Conservation (phyloP, 2,797 vertebrate species). For the Mormyrops attenuatus region DNA sequence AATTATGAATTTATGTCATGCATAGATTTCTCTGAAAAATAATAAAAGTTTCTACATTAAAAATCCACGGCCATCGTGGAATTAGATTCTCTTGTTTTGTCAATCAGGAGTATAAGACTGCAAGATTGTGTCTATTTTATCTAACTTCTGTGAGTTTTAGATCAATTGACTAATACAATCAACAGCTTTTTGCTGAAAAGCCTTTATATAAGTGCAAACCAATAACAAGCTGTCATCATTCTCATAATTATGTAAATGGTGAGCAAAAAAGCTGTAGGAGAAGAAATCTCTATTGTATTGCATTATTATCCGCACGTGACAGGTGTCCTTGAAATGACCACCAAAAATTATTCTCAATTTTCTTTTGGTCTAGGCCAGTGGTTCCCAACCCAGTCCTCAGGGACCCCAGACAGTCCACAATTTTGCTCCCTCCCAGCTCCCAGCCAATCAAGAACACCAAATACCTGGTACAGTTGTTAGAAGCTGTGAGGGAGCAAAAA, state of each 20-base stretch:
- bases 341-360: neutral
- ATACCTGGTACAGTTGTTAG: too few relatives aligned
- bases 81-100: neutral
- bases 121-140: neutral
- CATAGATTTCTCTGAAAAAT: neutral
- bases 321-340: neutral
- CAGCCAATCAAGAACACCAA: too few relatives aligned
- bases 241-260: neutral
- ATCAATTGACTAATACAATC: neutral
- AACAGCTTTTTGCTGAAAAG: neutral
- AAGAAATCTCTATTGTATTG: neutral
- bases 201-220: neutral
- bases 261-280: neutral
- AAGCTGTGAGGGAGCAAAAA: too few relatives aligned
- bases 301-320: neutral
- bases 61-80: neutral
- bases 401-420: too few relatives aligned
- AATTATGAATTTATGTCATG: neutral
- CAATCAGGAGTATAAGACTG: neutral
- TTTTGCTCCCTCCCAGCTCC: too few relatives aligned
- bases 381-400: too few relatives aligned
- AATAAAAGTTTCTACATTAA: neutral
- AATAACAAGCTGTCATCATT: neutral
- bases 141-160: neutral
- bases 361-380: neutral